A percentile compares a stretch with the other conserved stretches of the same genome.
Conservation (phyloP, 2,797 vertebrate genomes). For the Anguilla megastoma region DNA sequence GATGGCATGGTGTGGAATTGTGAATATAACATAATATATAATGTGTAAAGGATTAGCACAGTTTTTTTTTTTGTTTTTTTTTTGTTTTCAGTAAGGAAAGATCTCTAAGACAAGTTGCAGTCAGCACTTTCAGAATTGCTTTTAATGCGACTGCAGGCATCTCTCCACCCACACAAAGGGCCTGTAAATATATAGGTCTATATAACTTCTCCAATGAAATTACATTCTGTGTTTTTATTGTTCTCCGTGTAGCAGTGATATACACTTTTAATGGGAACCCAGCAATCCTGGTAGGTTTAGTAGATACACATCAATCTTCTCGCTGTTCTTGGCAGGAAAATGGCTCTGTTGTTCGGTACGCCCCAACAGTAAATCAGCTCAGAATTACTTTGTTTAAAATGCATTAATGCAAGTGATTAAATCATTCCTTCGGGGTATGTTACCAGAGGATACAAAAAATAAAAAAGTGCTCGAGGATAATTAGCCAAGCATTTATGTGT, state of each 20-base stretch:
- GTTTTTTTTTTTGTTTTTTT: neutral
- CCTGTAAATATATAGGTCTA: slow-evolving; percentile 22
- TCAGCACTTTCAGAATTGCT: slow-evolving; percentile 10
- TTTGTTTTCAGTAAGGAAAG: neutral
- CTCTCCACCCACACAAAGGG: slow-evolving; percentile 16
- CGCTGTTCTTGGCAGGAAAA: slow-evolving; percentile 25
- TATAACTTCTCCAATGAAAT: slow-evolving; percentile 11
- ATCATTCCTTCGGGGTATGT: slow-evolving; percentile 16
- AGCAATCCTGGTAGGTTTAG: slow-evolving; percentile 19
- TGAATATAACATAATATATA: neutral
- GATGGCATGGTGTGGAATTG: neutral
- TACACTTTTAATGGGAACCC: slow-evolving; percentile 30
- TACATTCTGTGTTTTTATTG: slow-evolving; percentile 22
- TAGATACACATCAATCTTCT: slow-evolving; percentile 29
- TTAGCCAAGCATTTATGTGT: slow-evolving; percentile 19
- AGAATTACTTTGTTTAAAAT: slow-evolving; percentile 28
- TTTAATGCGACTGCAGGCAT: slow-evolving; percentile 17
- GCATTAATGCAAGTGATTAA: slow-evolving; percentile 25
- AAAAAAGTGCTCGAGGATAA: slow-evolving; percentile 30
- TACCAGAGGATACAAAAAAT: slow-evolving; percentile 13
- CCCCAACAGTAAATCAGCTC: slow-evolving; percentile 23
- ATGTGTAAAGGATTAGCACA: neutral
- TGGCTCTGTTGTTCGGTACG: slow-evolving; percentile 8
- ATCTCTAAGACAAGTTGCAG: neutral
- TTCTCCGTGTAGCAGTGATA: slow-evolving; percentile 12